Percentiles rank a stretch among this genome's conserved stretches.
These are phyloP conservation scores for Stigmatopora argus DNA, from an alignment of 2,113 vertebrate genomes.

Conservation along the genomic window DNA sequence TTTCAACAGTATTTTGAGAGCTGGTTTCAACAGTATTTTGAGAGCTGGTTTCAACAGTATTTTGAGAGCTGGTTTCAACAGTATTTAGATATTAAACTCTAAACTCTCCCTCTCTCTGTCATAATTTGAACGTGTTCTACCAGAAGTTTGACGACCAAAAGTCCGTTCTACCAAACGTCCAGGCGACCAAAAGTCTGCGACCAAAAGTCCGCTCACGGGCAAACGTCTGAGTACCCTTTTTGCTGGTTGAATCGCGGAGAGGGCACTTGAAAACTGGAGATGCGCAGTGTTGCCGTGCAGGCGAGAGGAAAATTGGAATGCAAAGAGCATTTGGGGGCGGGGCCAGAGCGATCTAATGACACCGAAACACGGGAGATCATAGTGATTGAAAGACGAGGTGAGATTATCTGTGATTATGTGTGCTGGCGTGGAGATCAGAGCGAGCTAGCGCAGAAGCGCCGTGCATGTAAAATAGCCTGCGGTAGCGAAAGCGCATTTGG, in stretches of 20 bases:
- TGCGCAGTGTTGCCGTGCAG: neutral
- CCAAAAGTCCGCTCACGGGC: no score
- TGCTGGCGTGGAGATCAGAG: conserved; percentile 31
- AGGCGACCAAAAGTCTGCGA: no score
- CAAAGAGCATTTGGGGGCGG: conserved; percentile 27
- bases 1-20: no score
- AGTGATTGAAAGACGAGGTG: conserved; percentile 41
- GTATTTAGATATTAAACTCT: no score
- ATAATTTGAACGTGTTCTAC: no score
- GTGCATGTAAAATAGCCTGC: neutral
- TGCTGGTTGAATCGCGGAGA: neutral
- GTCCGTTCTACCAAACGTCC: no score
- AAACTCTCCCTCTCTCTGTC: no score
- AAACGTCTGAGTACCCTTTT: no score
- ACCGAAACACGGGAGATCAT: conserved; percentile 40
- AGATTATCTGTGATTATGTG: conserved; percentile 50
- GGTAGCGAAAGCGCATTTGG: neutral
- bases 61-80: no score
- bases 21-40: no score
- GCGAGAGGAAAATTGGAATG: conserved; percentile 22
- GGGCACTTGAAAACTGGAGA: conserved; percentile 42
- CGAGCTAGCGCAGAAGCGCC: neutral
- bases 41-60: no score
- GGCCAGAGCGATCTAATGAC: conserved; percentile 30
- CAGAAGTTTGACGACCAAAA: no score